Percentiles rank a stretch among this genome's conserved stretches.
Conservation (phyloP, 2,797 vertebrate genomes). For the Ctenosaura bakeri region DNA sequence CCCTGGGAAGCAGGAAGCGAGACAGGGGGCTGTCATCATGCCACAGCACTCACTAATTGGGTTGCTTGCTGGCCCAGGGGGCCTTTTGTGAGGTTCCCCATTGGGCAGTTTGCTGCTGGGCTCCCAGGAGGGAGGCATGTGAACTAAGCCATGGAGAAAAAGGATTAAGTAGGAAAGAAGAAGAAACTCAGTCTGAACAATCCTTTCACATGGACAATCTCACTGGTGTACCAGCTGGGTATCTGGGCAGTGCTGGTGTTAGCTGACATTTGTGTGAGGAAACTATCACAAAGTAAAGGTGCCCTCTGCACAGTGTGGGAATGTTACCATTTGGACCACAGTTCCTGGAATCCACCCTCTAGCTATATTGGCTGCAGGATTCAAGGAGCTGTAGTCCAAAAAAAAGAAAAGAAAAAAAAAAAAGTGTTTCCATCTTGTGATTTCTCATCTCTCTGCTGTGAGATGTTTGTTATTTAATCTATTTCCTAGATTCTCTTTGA, state of each 20-base stretch:
- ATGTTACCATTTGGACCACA: no score
- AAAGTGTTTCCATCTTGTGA: no score
- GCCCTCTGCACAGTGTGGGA: neutral
- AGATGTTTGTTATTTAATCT: neutral
- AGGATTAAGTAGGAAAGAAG: neutral
- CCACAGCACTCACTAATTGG: neutral
- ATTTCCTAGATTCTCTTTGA: no score
- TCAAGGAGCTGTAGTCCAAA: no score
- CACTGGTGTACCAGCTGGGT: neutral
- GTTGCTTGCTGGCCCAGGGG: neutral
- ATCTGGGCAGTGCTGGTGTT: neutral
- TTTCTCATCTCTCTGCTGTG: no score
- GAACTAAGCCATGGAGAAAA: neutral
- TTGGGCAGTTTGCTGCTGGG: neutral
- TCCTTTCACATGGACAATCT: no score
- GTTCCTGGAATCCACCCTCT: no score
- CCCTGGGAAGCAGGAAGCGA: neutral
- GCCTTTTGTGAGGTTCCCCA: neutral
- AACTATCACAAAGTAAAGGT: neutral
- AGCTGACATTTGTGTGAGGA: neutral
- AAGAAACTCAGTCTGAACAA: neutral
- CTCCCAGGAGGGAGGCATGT: no score
- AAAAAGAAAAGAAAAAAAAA: no score
- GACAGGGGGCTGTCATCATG: neutral
- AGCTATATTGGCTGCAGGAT: no score